Conservation (phyloP, 1,140 invertebrate genomes). For the Cataglyphis hispanica region DNA sequence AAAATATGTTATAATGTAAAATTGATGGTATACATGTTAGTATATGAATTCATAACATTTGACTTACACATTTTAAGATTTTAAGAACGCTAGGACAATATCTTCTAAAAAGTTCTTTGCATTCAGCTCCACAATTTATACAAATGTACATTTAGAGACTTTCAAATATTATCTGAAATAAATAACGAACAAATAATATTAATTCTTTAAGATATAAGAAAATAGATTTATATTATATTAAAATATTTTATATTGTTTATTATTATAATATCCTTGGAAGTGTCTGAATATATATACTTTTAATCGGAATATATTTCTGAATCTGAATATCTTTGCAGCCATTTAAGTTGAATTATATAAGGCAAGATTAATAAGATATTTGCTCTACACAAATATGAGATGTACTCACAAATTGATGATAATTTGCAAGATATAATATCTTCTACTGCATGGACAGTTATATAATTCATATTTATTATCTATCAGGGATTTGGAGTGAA, state of each 20-base stretch:
- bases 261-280: neutral
- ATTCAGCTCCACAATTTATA: constrained; percentile 89
- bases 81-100: constrained; percentile 91
- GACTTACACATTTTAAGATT: constrained; percentile 91
- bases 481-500: too few species aligned
- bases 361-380: neutral
- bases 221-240: neutral
- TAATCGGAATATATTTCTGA: too few species aligned
- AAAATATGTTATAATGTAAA: constrained; percentile 78
- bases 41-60: constrained; percentile 13
- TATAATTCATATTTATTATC: too few species aligned
- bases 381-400: neutral
- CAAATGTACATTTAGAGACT: constrained; percentile 86
- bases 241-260: neutral
- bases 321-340: too few species aligned
- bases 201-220: neutral
- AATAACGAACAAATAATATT: constrained; percentile 4
- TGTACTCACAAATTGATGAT: too few species aligned
- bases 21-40: neutral
- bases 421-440: too few species aligned
- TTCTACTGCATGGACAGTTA: too few species aligned
- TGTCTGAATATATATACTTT: too few species aligned
- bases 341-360: neutral
- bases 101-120: constrained; percentile 89
- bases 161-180: constrained; percentile 32